Evolutionary conservation across 1,140 invertebrate genomes (phyloP), one percentile per base, ranked within the genome.

Genomic region (Euwallacea fornicatus): DNA sequence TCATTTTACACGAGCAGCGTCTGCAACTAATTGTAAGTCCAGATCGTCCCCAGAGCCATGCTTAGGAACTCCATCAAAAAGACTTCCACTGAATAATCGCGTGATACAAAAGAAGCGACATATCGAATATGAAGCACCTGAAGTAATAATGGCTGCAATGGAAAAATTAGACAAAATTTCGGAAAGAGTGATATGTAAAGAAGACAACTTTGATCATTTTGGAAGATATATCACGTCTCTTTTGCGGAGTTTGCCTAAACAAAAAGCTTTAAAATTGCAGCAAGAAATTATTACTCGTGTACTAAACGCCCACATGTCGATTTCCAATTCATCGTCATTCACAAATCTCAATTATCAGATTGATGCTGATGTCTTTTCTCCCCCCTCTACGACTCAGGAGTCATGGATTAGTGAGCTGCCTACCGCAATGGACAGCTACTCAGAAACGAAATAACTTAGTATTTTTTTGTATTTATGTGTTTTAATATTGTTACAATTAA

Each of bases 201-300:
- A 67, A 7, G 70, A 72, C 47, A 41, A 47, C 10, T 72, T 72
- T 42, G 56, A 72, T 61, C 13, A 59, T 58, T 71, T 71, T 71
- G 69, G 63, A 33, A 71, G 13, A 59, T 71, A 71, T 44, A 71
- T 71, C 33, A 54, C 62, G 2, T 65, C 69, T n/a, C 44, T 66
- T 16, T 60, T 71, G 60, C 42, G 61, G 10, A 66, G 11, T 43
- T 33, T 71, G 2, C 59, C 69, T 6, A 15, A 15, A 47, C 13
- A 56, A 56, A 16, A 11, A 59, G 21, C 43, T 7, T 43, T 13
- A 9, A 42, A 41, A 50, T 42, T 71, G 46, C 46, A 50, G 13
- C 46, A 50, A 50, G 13, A 50, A 50, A 50, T 50, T 50, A 13
- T 50, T 50, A 13, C 46, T 2, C 1, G 9, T 13, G 9, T 50